Base-by-base conservation (phyloP, 1,140 invertebrate genomes). In the Geopemphigus sp. region DNA sequence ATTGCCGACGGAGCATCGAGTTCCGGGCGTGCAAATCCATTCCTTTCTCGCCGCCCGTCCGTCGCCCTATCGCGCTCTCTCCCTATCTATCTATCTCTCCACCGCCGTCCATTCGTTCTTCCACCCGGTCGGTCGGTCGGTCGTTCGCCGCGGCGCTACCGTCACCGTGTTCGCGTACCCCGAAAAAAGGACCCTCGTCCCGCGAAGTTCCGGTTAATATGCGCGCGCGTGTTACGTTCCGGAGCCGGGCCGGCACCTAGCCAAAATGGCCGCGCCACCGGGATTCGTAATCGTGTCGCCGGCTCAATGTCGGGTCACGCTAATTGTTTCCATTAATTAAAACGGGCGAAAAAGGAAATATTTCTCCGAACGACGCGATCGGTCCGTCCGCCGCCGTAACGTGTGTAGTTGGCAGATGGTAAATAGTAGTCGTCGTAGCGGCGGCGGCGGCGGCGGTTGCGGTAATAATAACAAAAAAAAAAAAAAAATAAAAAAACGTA, bases 241-340 rank as follows among this genome's bases (percentile, higher is more conserved):
- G 32, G 12, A 56, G 5, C 2, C n/a, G 12, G 54, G 3, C 54
- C 45, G 72, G 72, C 72, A 59, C 54, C n/a, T 19, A 57, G 72
- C 72, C 72, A 74, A 74, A 74, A 74, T 59, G 72, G 72, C 72
- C 54, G 54, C n/a, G 56, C 59, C 72, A 59, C 45, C 45, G 8
- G 72, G 72, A 59, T 76, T 57, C n/a, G 70, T 29, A 73, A 73
- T 57, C 50, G 11, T 76, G 72, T 76, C 72, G 54, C 72, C 72
- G 45, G 45, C 54, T 76, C 72, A 39, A 76, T 59, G 53, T 76
- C 72, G 54, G 32, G 72, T 76, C 59, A 76, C 59, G 72, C 72
- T 76, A 76, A 76, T 76, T 76, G 72, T 76, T 76, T 76, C 72
- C 72, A 76, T 76, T 76, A 76, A 76, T 76, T 76, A 76, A n/a